These are phyloP conservation scores for Neodiprion lecontei DNA, from an alignment of 1,140 invertebrate species.

Conservation along the genomic window DNA sequence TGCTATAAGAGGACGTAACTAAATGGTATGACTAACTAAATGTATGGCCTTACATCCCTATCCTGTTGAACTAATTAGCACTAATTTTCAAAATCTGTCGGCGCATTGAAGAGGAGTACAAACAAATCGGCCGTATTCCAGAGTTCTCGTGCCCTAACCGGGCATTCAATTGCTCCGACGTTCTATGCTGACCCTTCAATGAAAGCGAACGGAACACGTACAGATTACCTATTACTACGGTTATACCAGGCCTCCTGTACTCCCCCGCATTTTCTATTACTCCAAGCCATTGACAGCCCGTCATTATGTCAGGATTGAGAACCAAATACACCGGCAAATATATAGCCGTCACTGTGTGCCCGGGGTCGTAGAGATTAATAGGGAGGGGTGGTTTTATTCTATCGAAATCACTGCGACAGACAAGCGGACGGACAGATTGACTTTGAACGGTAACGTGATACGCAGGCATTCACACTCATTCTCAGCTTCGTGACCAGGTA, in stretches of 20 bases:
- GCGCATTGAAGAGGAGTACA: conserved; percentile 31
- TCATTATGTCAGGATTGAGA: conserved; percentile 31
- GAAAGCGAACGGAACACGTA: conserved; percentile 39
- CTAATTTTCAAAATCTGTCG: conserved; percentile 38
- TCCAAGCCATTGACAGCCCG: conserved; percentile 41
- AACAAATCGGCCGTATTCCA: conserved; percentile 39
- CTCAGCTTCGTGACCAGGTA: too few relatives aligned
- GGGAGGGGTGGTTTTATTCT: too few relatives aligned
- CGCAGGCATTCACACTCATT: too few relatives aligned
- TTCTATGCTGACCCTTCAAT: conserved; percentile 41
- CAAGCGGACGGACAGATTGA: not conserved
- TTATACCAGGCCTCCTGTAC: conserved; percentile 37
- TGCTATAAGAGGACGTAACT: too few relatives aligned
- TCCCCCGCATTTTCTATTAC: conserved; percentile 38
- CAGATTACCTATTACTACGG: not conserved
- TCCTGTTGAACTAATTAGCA: conserved; percentile 32
- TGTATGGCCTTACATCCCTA: not conserved
- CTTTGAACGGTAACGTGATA: not conserved
- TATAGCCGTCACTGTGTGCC: too few relatives aligned
- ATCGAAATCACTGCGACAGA: too few relatives aligned
- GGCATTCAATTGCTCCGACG: conserved; percentile 35
- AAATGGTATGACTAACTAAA: too few relatives aligned
- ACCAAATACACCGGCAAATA: not conserved
- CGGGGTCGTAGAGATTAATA: too few relatives aligned
- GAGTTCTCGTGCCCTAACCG: conserved; percentile 22